Base-by-base conservation (phyloP, 2,113 vertebrate genomes). In the Budorcas taxicolor region DNA sequence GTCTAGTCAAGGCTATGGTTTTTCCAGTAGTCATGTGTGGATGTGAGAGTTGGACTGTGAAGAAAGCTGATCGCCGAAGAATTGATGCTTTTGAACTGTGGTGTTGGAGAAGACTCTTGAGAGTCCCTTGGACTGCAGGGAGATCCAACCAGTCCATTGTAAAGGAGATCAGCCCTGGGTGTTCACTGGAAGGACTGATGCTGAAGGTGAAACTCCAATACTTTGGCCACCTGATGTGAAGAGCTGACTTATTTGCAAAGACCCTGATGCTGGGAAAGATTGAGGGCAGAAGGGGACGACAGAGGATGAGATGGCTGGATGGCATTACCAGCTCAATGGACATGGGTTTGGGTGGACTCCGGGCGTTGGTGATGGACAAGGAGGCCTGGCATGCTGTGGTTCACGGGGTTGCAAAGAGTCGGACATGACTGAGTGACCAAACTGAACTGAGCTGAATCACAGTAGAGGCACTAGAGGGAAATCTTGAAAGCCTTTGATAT, bases 11-110 rank as follows among this genome's bases (percentile, higher is more conserved):
- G 60, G 60, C 60, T 16, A 16, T 64, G 60, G 31, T 33, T 33
- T 62, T 33, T 64, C 29, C 31, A 7, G 14, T 33, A 0, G 6
- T 64, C 60, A 64, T 33, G 14, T 64, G 33, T 33, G 60, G 60
- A 62, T 62, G 31, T 62, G 14, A 62, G 60, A 62, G 29, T 16
- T 62, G 29, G 29, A 62, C 60, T 33, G 0, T 62, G 14, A 62
- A 62, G 60, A 33, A 62, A 7, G 14, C 29, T 62, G 29, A 62
- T 6, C 0, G 0, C 31, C 0, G 3, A 62, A 62, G 29, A 62
- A 62, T 16, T 62, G 60, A 33, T 62, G 60, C 29, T 33, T 62
- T 62, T 62, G 60, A 33, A 33, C 6, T 62, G 14, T 62, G 60
- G 31, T 62, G 14, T 33, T 33, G 60, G 31, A 62, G 14, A 62